Evolutionary conservation across 2,888 invertebrate species (phyloP).

Genomic region (Teinopalpus imperialis): DNA sequence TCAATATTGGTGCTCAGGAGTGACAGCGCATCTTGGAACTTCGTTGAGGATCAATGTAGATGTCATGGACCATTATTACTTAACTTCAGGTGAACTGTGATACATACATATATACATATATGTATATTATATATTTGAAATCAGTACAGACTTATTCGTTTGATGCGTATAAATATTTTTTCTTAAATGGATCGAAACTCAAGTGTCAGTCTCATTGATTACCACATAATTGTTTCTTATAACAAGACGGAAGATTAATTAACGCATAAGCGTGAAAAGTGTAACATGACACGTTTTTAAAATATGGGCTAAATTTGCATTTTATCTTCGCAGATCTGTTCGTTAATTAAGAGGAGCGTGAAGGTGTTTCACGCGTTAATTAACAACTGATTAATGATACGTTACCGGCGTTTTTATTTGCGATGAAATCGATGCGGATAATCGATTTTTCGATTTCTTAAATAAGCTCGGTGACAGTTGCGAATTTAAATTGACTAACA

Average conservation of each 20-base stretch:
- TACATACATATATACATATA: no score
- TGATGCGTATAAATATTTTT: no score
- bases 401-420: conserved; percentile 56
- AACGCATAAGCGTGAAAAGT: neutral
- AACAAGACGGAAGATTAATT: conserved; percentile 12
- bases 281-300: conserved; percentile 3
- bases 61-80: no score
- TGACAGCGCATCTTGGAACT: no score
- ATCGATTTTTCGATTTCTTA: conserved; percentile 21
- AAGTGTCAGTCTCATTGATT: no score
- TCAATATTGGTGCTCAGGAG: no score
- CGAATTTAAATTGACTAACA: no score
- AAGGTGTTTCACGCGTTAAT: conserved; percentile 63
- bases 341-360: conserved; percentile 67
- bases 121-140: no score
- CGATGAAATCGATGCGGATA: conserved; percentile 40
- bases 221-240: neutral
- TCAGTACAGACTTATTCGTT: no score
- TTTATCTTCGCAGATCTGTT: conserved; percentile 62
- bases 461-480: conserved; percentile 14
- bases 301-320: conserved; percentile 49
- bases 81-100: no score
- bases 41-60: no score
- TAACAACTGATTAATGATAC: conserved; percentile 66
- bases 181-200: no score